A percentile compares a stretch with the other conserved stretches of the same genome.
phyloP scores from a whole-genome alignment of 92 coral and sea anemone species.

The Metridium senile region DNA sequence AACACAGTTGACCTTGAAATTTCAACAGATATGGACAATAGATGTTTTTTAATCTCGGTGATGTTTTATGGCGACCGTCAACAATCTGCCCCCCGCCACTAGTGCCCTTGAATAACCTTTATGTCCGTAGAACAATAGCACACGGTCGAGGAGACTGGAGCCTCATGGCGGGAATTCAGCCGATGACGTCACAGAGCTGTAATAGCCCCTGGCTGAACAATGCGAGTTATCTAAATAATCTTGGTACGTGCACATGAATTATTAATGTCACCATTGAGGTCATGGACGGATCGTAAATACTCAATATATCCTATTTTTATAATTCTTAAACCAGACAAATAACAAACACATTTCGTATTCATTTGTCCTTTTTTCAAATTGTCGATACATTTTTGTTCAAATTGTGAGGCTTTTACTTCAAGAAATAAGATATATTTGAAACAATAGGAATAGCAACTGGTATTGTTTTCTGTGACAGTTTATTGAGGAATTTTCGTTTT shows the following conservation, averaged over 20 bases:
- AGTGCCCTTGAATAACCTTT: background rate
- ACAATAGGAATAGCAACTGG: too few species aligned
- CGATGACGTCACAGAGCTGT: conserved; percentile 8
- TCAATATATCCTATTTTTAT: background rate
- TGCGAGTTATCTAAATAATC: conserved; percentile 23
- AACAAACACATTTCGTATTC: background rate
- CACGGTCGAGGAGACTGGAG: background rate
- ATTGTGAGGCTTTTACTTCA: background rate
- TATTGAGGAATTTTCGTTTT: too few species aligned
- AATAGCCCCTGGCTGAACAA: conserved; percentile 17
- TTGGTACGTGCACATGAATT: conserved; percentile 69
- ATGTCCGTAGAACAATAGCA: background rate
- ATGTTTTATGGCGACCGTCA: background rate
- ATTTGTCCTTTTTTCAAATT: background rate
- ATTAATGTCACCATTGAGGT: conserved; percentile 42
- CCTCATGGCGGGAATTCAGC: background rate
- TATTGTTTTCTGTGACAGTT: too few species aligned
- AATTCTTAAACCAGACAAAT: background rate
- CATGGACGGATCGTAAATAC: conserved; percentile 1
- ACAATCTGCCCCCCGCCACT: background rate
- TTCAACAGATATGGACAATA: background rate
- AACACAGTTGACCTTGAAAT: background rate
- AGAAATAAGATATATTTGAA: too few species aligned
- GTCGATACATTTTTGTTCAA: background rate
- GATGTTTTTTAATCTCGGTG: background rate